These are phyloP conservation scores for Pristis pectinata DNA, from an alignment of 2,797 vertebrate genomes.

Conservation along the genomic window DNA sequence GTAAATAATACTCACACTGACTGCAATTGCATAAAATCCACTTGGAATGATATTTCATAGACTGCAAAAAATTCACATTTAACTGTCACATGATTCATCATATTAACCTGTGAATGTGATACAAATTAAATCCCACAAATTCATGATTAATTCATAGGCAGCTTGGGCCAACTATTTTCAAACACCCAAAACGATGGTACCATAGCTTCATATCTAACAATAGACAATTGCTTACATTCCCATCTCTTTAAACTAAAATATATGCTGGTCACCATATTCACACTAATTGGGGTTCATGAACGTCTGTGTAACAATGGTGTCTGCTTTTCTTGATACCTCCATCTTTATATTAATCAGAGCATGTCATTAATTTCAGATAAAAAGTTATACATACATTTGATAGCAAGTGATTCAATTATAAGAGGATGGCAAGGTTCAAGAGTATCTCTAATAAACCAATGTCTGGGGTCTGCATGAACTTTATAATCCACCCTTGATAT, in stretches of 20 bases:
- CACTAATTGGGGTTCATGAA: background rate
- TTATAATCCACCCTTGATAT: background rate
- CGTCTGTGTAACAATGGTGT: background rate
- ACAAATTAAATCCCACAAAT: background rate
- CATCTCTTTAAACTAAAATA: background rate
- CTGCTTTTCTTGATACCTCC: background rate
- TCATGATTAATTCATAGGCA: background rate
- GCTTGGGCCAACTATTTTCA: background rate
- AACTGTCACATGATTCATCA: background rate
- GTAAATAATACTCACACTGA: background rate
- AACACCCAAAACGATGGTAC: background rate
- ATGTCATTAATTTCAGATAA: background rate
- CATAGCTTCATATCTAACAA: background rate
- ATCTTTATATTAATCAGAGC: background rate
- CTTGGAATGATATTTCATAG: background rate
- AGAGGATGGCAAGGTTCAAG: too few relatives aligned
- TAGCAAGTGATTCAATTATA: background rate
- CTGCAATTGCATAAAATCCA: background rate
- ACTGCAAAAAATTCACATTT: background rate
- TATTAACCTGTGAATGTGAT: background rate
- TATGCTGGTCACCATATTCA: background rate
- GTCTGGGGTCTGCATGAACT: background rate
- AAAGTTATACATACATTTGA: background rate
- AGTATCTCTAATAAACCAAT: background rate
- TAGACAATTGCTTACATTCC: background rate